Conservation (phyloP, 2,888 invertebrate species). For the Rhagophthalmus giganteus region DNA sequence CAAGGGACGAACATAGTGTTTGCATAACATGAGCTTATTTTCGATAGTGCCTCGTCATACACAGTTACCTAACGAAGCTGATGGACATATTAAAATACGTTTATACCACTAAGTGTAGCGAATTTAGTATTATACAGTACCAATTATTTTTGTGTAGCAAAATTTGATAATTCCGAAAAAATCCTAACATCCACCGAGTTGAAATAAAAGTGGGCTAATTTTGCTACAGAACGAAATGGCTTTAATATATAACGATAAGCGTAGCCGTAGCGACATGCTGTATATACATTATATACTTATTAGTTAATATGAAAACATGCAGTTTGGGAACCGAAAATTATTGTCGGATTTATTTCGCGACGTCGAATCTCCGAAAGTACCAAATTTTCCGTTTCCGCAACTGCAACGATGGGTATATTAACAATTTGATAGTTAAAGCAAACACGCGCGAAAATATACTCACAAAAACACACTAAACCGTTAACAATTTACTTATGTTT, state of each 20-base stretch:
- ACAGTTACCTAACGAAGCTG: constrained; percentile 31
- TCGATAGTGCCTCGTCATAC: constrained; percentile 65
- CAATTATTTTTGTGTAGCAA: neutral
- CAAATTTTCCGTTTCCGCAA: constrained; percentile 28
- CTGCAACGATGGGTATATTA: constrained; percentile 16
- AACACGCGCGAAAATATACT: no score
- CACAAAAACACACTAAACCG: no score
- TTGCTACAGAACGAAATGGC: constrained; percentile 8
- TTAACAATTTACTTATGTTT: no score
- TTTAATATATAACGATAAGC: constrained; percentile 2
- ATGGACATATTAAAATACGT: constrained; percentile 19
- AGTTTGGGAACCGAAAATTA: neutral
- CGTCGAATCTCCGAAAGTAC: no score
- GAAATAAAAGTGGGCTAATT: constrained; percentile 8
- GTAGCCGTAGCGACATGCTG: constrained; percentile 2
- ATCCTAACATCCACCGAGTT: neutral
- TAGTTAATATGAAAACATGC: neutral
- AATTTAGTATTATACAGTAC: constrained; percentile 11
- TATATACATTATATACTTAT: constrained; percentile 5
- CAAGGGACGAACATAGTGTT: constrained; percentile 54
- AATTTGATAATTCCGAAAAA: no score
- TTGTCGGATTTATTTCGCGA: no score
- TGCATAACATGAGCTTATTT: constrained; percentile 65
- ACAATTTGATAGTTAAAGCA: no score
- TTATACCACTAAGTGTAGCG: constrained; percentile 20